phyloP scores from a whole-genome alignment of 2,113 vertebrate genomes.

The Paramisgurnus dabryanus region DNA sequence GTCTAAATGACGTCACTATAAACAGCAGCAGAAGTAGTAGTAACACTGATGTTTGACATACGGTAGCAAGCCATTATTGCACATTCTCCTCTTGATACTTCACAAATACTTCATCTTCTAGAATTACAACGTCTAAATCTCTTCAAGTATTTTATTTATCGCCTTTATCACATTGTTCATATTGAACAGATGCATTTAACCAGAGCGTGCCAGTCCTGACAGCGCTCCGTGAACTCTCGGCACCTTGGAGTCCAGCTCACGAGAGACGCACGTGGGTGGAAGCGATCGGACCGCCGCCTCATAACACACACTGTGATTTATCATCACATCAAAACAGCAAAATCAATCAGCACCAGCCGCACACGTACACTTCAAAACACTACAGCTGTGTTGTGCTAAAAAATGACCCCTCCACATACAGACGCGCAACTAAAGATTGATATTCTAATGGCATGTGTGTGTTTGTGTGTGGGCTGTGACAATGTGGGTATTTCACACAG shows the following conservation, averaged over 20 bases:
- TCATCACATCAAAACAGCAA: constrained; percentile 47
- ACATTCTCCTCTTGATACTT: too few relatives aligned
- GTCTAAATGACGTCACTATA: too few relatives aligned
- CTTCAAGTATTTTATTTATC: constrained; percentile 21
- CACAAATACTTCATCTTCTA: too few relatives aligned
- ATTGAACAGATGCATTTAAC: constrained; percentile 56
- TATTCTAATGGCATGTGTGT: constrained; percentile 33
- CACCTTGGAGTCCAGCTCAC: constrained; percentile 27
- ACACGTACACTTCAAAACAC: background rate
- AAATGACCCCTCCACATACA: constrained; percentile 28
- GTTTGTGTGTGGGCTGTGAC: background rate
- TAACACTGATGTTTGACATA: too few relatives aligned
- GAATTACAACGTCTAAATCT: background rate
- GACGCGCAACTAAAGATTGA: constrained; percentile 22
- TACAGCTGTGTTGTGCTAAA: constrained; percentile 35
- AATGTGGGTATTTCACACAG: constrained; percentile 15
- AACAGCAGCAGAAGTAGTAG: too few relatives aligned
- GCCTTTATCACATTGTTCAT: constrained; percentile 21
- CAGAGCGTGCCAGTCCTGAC: constrained; percentile 35
- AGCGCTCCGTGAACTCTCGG: constrained; percentile 12
- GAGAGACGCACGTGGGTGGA: constrained; percentile 46
- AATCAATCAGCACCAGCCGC: constrained; percentile 41
- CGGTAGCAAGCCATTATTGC: too few relatives aligned
- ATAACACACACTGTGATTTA: constrained; percentile 66
- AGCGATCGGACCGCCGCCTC: constrained; percentile 24